These are phyloP conservation scores for Augochlora pura DNA, from an alignment of 1,140 invertebrate species.

Conservation along the genomic window DNA sequence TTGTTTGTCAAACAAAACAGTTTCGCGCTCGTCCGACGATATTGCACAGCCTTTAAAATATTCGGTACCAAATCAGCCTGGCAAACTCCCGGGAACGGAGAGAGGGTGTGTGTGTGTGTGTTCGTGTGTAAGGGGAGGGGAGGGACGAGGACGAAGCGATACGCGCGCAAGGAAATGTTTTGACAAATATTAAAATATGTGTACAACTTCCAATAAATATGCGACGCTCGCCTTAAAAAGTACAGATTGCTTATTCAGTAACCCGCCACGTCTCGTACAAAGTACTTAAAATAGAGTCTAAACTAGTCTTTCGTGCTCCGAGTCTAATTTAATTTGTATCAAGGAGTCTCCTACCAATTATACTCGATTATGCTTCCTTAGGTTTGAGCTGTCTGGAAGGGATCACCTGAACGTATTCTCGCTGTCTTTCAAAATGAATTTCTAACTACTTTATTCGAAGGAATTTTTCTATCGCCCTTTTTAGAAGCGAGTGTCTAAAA, in stretches of 20 bases:
- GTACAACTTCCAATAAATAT: slow-evolving; percentile 71
- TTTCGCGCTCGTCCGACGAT: slow-evolving; percentile 17
- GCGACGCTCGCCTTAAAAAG: slow-evolving; percentile 52
- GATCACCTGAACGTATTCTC: neutral
- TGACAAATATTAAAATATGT: slow-evolving; percentile 57
- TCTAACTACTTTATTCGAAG: neutral
- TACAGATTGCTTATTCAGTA: slow-evolving; percentile 65
- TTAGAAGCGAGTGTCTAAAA: neutral
- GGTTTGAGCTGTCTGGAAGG: neutral
- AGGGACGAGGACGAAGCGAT: slow-evolving; percentile 11
- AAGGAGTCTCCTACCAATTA: slow-evolving; percentile 41
- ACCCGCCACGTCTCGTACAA: slow-evolving; percentile 62
- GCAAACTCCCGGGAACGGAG: slow-evolving; percentile 25
- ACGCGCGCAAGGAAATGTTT: slow-evolving; percentile 34
- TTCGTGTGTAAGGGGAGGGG: no score
- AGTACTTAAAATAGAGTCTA: slow-evolving; percentile 77
- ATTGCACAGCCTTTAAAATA: slow-evolving; percentile 54
- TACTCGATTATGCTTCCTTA: slow-evolving; percentile 43
- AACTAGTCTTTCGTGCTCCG: slow-evolving; percentile 69
- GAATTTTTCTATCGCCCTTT: neutral
- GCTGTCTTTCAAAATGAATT: neutral
- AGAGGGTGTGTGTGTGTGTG: no score
- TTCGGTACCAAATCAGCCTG: slow-evolving; percentile 60
- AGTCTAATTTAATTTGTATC: slow-evolving; percentile 65
- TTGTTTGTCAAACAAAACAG: neutral